These are phyloP conservation scores for Maniola hyperantus DNA, from an alignment of 2,888 invertebrate genomes.

Conservation along the genomic window DNA sequence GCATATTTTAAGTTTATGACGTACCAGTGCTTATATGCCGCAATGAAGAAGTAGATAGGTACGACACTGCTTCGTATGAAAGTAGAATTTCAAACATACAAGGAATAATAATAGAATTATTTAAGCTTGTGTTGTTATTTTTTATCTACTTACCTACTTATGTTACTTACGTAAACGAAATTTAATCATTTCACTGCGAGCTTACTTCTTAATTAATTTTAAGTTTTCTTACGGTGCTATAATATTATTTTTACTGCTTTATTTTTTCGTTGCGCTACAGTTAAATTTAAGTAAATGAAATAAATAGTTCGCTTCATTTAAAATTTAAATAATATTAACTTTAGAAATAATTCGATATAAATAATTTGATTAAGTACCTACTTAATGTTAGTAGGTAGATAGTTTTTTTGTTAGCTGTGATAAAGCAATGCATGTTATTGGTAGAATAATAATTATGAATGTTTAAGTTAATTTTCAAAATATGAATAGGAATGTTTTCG, in stretches of 20 bases:
- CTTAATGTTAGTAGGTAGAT: constrained; percentile 8
- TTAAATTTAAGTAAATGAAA: background rate
- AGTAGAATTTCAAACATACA: background rate
- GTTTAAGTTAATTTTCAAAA: constrained; percentile 24
- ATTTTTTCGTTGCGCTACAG: background rate
- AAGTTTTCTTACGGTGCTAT: constrained; percentile 9
- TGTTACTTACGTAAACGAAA: no score
- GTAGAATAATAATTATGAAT: constrained; percentile 32
- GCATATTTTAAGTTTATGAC: background rate
- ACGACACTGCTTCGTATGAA: background rate
- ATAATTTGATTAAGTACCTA: no score
- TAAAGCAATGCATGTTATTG: constrained; percentile 59
- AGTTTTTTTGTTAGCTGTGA: constrained; percentile 57
- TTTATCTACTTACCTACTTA: background rate
- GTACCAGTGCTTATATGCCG: no score
- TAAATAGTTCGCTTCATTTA: background rate
- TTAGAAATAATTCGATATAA: background rate
- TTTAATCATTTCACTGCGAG: background rate
- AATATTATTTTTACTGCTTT: constrained; percentile 6
- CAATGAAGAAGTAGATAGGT: background rate
- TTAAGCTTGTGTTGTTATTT: background rate
- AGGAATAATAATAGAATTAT: background rate
- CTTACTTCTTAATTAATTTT: background rate
- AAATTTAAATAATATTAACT: background rate
- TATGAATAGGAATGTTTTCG: background rate